Conservation (phyloP, 2,113 vertebrate genomes). For the Brevimyrus niger region DNA sequence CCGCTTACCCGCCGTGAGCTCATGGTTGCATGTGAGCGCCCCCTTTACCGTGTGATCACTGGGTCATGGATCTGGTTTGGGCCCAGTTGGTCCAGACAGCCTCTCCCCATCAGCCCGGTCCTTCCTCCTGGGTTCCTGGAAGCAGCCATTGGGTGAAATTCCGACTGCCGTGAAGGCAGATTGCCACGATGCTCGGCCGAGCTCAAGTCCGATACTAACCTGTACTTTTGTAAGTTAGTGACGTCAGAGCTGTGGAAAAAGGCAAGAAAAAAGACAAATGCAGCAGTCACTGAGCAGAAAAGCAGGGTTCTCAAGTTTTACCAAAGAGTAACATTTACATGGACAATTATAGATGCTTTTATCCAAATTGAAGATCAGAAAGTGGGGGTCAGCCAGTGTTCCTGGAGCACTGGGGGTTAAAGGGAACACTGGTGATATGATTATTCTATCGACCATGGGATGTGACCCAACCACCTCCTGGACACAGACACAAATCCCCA, state of each 20-base stretch:
- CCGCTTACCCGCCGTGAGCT: neutral
- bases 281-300: neutral
- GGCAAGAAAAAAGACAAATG: neutral
- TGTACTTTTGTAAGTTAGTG: slow-evolving; percentile 39
- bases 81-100: slow-evolving; percentile 69
- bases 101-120: slow-evolving; percentile 75
- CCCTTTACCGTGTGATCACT: slow-evolving; percentile 72
- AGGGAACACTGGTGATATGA: neutral
- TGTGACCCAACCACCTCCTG: neutral
- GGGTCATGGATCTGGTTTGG: slow-evolving; percentile 74
- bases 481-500: neutral
- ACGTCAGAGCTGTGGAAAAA: slow-evolving; percentile 40
- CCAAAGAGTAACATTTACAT: neutral
- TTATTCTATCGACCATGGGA: neutral
- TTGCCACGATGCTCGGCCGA: neutral
- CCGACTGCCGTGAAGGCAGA: neutral
- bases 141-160: neutral
- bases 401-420: neutral
- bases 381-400: neutral
- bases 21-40: neutral
- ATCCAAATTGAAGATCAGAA: neutral
- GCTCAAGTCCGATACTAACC: slow-evolving; percentile 37
- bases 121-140: slow-evolving; percentile 83
- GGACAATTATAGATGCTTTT: neutral
- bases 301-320: neutral